Base-by-base conservation (phyloP, 2,113 vertebrate species). In the Sprattus sprattus region DNA sequence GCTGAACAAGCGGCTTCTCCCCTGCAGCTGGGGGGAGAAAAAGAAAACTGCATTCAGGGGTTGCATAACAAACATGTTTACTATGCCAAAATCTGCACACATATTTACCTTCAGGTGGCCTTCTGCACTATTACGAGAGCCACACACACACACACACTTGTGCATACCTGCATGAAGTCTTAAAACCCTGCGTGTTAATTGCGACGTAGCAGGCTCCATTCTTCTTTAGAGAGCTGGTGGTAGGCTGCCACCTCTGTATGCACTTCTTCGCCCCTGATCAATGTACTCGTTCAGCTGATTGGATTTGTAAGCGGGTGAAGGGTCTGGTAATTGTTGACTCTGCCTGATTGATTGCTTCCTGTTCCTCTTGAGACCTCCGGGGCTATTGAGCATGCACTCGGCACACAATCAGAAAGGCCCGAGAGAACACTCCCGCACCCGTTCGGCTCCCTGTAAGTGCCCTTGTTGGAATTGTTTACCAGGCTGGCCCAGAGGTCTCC, bases 291-390 rank as follows among this genome's bases (percentile, higher is more conserved):
- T 87, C 85, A 89, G 88, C 88, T 93, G 91, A 95, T 92, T 91
- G 89, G 92, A 93, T 94, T 93, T 91, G 83, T 89, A 91, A 88
- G 90, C 90, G 89, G 92, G 90, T 89, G 89, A 93, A 92, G 91
- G 92, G 90, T 92, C 87, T 64, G 86, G 88, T 94, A 92, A 94
- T 93, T 94, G 92, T 95, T 93, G 92, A 93, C 92, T 91, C 90
- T 89, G 90, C 83, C 83, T 93, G 93, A 95, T 95, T 93, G 93
- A 93, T 94, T 92, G 90, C 91, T 93, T 95, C 93, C 91, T 94
- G 91, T 88, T 90, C 71, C 50, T 83, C 86, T 91, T 86, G 49
- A 71, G 81, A 20, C 54, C 54, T 20, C 4, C 6, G 54, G 20
- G 18, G 54, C 18, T 60, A 22, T 4, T 60, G 20, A 20, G 54